Conservation (phyloP, 1,140 invertebrate species). For the Gryllus bimaculatus region DNA sequence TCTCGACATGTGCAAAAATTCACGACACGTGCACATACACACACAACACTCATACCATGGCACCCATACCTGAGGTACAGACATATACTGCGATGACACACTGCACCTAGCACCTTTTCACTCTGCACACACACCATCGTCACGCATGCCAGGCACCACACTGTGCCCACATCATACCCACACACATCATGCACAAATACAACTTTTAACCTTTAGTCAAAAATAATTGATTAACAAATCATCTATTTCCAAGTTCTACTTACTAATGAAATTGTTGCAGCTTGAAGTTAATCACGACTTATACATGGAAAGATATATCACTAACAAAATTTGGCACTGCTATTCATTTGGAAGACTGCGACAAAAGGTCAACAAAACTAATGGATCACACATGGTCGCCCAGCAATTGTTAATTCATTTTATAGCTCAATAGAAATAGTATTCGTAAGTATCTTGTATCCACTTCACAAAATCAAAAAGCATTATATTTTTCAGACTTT, state of each 20-base stretch:
- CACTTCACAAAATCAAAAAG: not conserved
- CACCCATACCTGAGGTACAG: no score
- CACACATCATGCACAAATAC: no score
- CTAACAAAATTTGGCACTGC: slow-evolving; percentile 61
- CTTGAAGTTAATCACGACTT: slow-evolving; percentile 56
- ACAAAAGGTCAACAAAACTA: slow-evolving; percentile 71
- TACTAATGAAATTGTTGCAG: slow-evolving; percentile 30
- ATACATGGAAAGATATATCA: slow-evolving; percentile 66
- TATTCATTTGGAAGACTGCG: slow-evolving; percentile 66
- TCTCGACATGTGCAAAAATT: no score
- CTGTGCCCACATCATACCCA: no score
- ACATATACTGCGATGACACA: no score
- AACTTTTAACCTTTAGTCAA: no score
- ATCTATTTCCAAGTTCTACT: not conserved
- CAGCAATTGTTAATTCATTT: slow-evolving; percentile 74
- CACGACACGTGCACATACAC: no score
- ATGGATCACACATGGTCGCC: slow-evolving; percentile 65
- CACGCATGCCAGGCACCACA: no score
- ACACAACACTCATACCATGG: no score
- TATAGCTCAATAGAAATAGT: slow-evolving; percentile 76
- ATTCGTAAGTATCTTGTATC: slow-evolving; percentile 53
- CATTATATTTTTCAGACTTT: not conserved
- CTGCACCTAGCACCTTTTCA: no score
- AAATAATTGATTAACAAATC: not conserved
- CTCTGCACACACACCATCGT: no score